Percentiles rank a stretch among this genome's conserved stretches.
These are phyloP conservation scores for Machimus rusticus DNA, from an alignment of 2,888 invertebrate species.

Conservation along the genomic window DNA sequence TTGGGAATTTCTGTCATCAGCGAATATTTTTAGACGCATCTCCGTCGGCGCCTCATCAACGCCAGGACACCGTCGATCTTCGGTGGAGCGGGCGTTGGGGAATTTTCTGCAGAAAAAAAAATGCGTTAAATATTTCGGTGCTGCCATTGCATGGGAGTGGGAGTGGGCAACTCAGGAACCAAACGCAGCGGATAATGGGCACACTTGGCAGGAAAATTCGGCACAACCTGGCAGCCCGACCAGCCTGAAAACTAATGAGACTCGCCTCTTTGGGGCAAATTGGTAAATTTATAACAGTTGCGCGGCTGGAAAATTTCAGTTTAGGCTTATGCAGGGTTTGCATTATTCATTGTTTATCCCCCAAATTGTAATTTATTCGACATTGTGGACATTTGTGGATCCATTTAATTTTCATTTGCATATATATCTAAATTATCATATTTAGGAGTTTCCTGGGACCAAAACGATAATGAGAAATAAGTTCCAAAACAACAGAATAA, in stretches of 20 bases:
- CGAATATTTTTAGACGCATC: conserved; percentile 10
- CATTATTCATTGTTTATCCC: not conserved
- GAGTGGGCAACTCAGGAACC: not conserved
- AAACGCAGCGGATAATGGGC: not conserved
- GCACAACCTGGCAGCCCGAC: not conserved
- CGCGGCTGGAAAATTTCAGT: not conserved
- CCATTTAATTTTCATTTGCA: not conserved
- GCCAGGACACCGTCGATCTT: not conserved
- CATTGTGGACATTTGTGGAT: not conserved
- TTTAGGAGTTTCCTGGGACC: not conserved
- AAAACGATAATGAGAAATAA: not conserved
- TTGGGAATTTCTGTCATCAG: not conserved
- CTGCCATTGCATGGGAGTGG: not conserved
- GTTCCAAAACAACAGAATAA: not conserved
- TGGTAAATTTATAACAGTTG: not conserved
- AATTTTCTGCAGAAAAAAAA: not conserved
- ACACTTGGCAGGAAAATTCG: not conserved
- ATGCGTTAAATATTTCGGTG: not conserved
- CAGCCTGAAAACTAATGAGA: not conserved
- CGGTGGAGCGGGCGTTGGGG: not conserved
- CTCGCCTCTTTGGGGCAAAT: not conserved
- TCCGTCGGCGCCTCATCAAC: not conserved
- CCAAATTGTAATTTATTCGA: not conserved
- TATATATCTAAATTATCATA: not conserved
- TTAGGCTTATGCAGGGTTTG: not conserved